Evolutionary conservation across 2,113 vertebrate genomes (phyloP), one percentile per base, ranked within the genome.

Genomic region (Urocolius indicus): DNA sequence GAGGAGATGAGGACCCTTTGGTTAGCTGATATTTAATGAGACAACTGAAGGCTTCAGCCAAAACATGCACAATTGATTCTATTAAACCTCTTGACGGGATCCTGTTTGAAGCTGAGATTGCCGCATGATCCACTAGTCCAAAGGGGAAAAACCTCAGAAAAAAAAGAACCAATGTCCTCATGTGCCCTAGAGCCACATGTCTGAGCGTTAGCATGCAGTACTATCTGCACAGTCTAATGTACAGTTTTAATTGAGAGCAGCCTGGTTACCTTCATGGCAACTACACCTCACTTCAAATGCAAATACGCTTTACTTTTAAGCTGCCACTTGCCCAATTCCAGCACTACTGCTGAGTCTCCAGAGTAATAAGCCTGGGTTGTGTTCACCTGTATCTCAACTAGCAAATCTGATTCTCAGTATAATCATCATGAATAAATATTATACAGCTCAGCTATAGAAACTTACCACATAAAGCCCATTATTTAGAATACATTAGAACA

Each of bases 201-300:
- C 0, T 1, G 30, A 68, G 10, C 72, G 36, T 4, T 27, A 54
- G 49, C 0, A 0, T 3, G 12, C 20, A 30, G 23, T 4, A 20
- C 36, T 32, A 10, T 1, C 12, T 61, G 49, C 8, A 15, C 26
- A 16, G 36, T 11, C 38, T 24, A 62, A 68, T 0, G 0, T 10
- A 51, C 30, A 19, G 6, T 22, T 74, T 38, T 11, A 4, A 67
- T 2, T 41, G 58, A 27, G 32, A 75, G 38, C 0, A 3, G 17
- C 66, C 17, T 57, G 67, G 34, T 16, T 4, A 30, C 22, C 74
- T 48, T 43, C 36, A 41, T 0, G 1, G 29, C 65, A 71, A n/a
- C 48, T 17, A 4, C 65, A 43, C 79, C 46, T 58, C 27, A 8
- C 77, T 58, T 27, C 4, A 68, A 54, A 86, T 55, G 79, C 61